These are phyloP conservation scores for Tragelaphus buxtoni DNA, from an alignment of 2,113 vertebrate species.

Conservation along the genomic window DNA sequence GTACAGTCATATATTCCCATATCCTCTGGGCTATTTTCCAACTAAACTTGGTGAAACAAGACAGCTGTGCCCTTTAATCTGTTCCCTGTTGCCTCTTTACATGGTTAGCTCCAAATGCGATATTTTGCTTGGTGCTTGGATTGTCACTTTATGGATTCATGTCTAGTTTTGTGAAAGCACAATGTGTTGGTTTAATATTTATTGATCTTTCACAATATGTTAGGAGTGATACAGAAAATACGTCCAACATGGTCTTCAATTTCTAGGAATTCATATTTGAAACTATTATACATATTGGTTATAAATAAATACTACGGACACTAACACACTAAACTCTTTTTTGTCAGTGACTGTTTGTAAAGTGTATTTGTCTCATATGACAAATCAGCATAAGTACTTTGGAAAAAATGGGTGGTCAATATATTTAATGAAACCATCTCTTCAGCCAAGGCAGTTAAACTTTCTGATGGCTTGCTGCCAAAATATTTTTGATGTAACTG, in stretches of 20 bases:
- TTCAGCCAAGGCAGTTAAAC: neutral
- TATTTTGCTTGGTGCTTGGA: slow-evolving; percentile 58
- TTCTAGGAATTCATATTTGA: slow-evolving; percentile 43
- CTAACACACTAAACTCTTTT: neutral
- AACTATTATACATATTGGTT: neutral
- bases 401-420: neutral
- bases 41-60: slow-evolving; percentile 50
- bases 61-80: slow-evolving; percentile 61
- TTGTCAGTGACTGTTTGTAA: slow-evolving; percentile 19
- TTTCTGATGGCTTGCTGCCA: neutral
- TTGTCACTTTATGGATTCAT: slow-evolving; percentile 59
- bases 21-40: slow-evolving; percentile 55
- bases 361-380: neutral
- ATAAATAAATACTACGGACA: neutral
- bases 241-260: neutral
- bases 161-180: slow-evolving; percentile 35
- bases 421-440: slow-evolving; percentile 1
- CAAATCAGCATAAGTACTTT: neutral
- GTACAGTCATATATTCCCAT: slow-evolving; percentile 40
- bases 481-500: neutral
- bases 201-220: slow-evolving; percentile 51
- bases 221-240: slow-evolving; percentile 18
- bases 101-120: slow-evolving; percentile 59
- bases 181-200: slow-evolving; percentile 54
- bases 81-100: slow-evolving; percentile 55